Percentiles rank a stretch among this genome's conserved stretches.
These are phyloP conservation scores for Drosophila demipolita DNA, from an alignment of 2,888 invertebrate genomes.

Conservation along the genomic window DNA sequence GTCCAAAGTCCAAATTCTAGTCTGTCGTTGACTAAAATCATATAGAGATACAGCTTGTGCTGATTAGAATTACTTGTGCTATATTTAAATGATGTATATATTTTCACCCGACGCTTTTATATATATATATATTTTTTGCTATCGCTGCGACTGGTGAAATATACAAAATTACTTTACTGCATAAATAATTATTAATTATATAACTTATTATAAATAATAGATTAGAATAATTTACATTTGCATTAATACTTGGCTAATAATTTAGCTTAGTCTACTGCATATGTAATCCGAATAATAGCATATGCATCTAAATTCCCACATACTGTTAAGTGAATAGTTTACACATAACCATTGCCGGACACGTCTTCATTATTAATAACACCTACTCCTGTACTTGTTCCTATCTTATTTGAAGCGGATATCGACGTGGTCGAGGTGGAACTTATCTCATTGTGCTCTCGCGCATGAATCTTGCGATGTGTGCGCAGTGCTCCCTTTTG, in stretches of 20 bases:
- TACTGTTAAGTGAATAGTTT: background rate
- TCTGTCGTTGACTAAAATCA: background rate
- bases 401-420: background rate
- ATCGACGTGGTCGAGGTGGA: background rate
- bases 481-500: slow-evolving; percentile 80
- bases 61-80: background rate
- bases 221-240: background rate
- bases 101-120: background rate
- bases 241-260: background rate
- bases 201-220: background rate
- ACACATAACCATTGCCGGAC: slow-evolving; percentile 4
- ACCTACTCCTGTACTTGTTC: background rate
- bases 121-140: background rate
- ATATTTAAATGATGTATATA: background rate
- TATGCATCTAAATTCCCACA: background rate
- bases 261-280: background rate
- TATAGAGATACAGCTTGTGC: background rate
- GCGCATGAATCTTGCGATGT: slow-evolving; percentile 77
- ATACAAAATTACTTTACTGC: background rate
- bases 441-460: slow-evolving; percentile 17
- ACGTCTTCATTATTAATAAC: background rate
- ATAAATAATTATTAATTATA: background rate
- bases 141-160: background rate
- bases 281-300: background rate
- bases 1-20: slow-evolving; percentile 3